Conservation (phyloP, 2,113 vertebrate species). For the Cinclus cinclus region DNA sequence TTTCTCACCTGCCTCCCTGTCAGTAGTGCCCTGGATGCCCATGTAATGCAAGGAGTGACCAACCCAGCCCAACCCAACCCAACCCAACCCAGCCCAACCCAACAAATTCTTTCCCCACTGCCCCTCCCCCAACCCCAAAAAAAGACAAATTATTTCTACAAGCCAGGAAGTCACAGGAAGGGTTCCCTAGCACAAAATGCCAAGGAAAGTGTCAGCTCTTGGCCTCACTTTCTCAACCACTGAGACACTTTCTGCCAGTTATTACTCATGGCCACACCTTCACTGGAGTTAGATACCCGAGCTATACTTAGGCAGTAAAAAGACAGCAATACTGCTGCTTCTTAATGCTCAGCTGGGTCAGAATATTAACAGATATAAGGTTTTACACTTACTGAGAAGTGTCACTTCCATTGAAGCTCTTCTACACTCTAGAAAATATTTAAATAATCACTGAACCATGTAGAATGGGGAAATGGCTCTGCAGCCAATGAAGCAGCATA, state of each 20-base stretch:
- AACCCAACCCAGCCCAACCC: not conserved
- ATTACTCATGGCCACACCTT: not conserved
- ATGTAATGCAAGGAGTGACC: not conserved
- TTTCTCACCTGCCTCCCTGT: not conserved
- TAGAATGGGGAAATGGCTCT: not conserved
- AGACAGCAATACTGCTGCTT: not conserved
- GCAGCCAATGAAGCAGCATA: not conserved
- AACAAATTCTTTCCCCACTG: not conserved
- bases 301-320: not conserved
- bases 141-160: not conserved
- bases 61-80: not conserved
- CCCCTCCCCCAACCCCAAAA: rapidly evolving
- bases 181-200: not conserved
- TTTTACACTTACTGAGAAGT: not conserved
- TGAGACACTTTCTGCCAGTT: not conserved
- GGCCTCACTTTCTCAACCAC: not conserved
- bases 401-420: not conserved
- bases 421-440: not conserved
- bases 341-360: not conserved
- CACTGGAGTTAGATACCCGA: not conserved
- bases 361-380: not conserved
- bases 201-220: not conserved
- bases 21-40: not conserved
- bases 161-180: not conserved
- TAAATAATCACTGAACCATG: not conserved